Percentiles rank a stretch among this genome's conserved stretches.
Evolutionary conservation across 2,888 invertebrate genomes (phyloP).

Genomic region (Torymus auratus): DNA sequence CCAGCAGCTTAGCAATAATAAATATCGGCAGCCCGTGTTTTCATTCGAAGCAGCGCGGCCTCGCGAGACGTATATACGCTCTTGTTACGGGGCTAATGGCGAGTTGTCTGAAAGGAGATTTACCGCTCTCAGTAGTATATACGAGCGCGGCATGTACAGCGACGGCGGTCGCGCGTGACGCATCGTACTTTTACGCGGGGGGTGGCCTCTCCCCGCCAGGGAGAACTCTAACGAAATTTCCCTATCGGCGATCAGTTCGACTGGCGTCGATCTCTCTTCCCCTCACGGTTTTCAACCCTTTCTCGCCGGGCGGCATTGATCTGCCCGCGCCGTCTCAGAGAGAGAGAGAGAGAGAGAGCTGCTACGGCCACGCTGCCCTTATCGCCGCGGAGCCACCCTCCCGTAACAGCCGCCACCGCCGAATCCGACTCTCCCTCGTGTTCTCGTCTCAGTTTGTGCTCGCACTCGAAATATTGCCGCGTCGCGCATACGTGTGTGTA

Average conservation of each 20-base stretch:
- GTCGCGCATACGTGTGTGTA: not conserved
- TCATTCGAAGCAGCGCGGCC: conserved; percentile 30
- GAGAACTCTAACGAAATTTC: conserved; percentile 74
- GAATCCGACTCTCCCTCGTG: conserved; percentile 51
- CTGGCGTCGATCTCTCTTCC: conserved; percentile 62
- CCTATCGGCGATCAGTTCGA: conserved; percentile 75
- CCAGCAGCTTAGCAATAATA: conserved; percentile 48
- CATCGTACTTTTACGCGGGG: conserved; percentile 50
- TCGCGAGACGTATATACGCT: not conserved
- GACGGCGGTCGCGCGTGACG: conserved; percentile 35
- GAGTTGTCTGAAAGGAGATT: conserved; percentile 55
- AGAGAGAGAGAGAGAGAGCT: too few relatives aligned
- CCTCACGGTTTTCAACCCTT: conserved; percentile 66
- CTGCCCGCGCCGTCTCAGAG: conserved; percentile 65
- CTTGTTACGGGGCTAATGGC: conserved; percentile 54
- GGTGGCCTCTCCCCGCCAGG: not conserved
- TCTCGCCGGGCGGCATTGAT: conserved; percentile 63
- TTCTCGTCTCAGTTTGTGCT: conserved; percentile 2
- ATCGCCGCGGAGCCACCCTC: conserved; percentile 54
- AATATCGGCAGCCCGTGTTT: conserved; percentile 41
- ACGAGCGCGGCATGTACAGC: not conserved
- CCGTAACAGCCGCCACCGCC: conserved; percentile 40
- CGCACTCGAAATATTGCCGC: conserved; percentile 68
- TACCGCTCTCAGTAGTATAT: conserved; percentile 49
- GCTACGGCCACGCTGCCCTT: conserved; percentile 59